These are phyloP conservation scores for Cephalotes varians DNA, from an alignment of 2,888 invertebrate genomes.

Conservation along the genomic window DNA sequence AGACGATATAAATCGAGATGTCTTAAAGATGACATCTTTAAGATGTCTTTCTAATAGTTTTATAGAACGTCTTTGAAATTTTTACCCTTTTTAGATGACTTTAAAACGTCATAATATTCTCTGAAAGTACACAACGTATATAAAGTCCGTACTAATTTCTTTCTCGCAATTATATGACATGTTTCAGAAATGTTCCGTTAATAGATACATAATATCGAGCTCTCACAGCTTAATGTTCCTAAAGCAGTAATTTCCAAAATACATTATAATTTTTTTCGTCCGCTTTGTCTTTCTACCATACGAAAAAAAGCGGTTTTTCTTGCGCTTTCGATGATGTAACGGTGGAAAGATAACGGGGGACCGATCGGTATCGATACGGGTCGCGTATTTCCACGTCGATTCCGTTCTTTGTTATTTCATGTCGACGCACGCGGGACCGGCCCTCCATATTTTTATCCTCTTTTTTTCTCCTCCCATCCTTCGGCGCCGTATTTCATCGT, in stretches of 20 bases:
- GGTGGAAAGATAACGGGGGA: conserved; percentile 39
- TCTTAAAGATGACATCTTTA: not conserved
- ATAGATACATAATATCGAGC: conserved; percentile 31
- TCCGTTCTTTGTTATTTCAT: conserved; percentile 54
- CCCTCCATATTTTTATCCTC: conserved; percentile 33
- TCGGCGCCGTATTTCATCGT: conserved; percentile 77
- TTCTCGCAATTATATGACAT: not conserved
- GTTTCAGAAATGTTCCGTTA: not conserved
- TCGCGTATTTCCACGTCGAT: conserved; percentile 48
- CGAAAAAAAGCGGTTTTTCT: conserved; percentile 16
- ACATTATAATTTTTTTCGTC: not conserved
- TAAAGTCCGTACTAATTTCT: not conserved
- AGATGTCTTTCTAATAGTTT: too few species aligned
- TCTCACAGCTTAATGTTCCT: conserved; percentile 40
- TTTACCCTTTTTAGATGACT: too few species aligned
- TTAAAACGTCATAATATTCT: too few species aligned
- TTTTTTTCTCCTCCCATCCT: conserved; percentile 19
- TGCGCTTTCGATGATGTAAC: conserved; percentile 28
- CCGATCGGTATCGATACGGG: conserved; percentile 50
- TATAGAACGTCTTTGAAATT: too few species aligned
- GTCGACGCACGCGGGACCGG: conserved; percentile 45
- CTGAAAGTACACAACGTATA: not conserved
- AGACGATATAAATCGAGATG: not conserved
- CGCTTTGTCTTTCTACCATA: not conserved
- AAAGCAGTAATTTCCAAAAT: conserved; percentile 7